Conservation (phyloP, 1,140 invertebrate genomes). For the Trialeurodes vaporariorum region DNA sequence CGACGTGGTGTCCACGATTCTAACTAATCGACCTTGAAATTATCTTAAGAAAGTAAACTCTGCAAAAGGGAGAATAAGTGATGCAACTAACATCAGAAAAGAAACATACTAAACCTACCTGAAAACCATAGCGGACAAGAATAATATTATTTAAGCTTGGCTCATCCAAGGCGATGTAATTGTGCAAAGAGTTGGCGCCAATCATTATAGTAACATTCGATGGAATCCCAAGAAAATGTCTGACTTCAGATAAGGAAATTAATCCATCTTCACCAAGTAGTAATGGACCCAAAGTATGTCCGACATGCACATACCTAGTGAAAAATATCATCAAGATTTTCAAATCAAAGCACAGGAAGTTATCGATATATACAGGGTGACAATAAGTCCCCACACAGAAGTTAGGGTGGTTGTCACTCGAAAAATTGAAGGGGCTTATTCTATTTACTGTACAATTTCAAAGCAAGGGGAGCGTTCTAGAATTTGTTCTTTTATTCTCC, state of each 20-base stretch:
- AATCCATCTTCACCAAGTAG: conserved; percentile 8
- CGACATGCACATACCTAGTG: conserved; percentile 11
- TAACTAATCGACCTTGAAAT: too few relatives aligned
- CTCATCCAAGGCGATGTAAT: conserved; percentile 26
- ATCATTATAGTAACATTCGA: conserved; percentile 43
- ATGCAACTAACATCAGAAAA: conserved; percentile 39
- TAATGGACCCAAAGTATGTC: conserved; percentile 5
- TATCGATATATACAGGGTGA: too few relatives aligned
- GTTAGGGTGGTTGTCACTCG: too few relatives aligned
- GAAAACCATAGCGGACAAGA: conserved; percentile 26
- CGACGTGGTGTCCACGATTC: too few relatives aligned
- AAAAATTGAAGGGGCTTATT: too few relatives aligned
- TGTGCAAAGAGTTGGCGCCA: conserved; percentile 43
- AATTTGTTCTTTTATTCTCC: too few relatives aligned
- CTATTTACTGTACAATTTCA: too few relatives aligned
- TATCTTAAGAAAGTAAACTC: too few relatives aligned
- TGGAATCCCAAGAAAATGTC: conserved; percentile 33
- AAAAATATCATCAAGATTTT: too few relatives aligned
- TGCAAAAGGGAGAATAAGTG: conserved; percentile 19
- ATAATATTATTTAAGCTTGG: neutral
- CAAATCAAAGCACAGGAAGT: too few relatives aligned
- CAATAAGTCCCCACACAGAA: too few relatives aligned
- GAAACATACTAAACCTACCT: conserved; percentile 50
- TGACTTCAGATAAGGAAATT: conserved; percentile 13
- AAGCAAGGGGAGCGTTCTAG: too few relatives aligned